These are phyloP conservation scores for Coranthus polyacanthus DNA, from an alignment of 2,797 vertebrate genomes.

Conservation along the genomic window DNA sequence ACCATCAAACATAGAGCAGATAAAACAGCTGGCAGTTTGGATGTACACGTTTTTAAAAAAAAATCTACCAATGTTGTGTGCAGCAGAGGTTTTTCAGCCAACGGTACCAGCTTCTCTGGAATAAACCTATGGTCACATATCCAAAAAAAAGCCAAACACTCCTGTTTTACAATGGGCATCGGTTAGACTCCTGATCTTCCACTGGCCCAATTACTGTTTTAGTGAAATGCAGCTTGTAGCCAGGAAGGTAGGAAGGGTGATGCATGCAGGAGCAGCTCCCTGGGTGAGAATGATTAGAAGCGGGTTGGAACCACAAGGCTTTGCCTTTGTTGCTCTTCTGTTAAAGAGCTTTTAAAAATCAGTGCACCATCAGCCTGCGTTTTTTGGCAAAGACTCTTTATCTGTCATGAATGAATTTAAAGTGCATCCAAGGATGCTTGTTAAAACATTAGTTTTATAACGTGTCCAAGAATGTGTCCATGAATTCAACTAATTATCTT, in stretches of 20 bases:
- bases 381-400: conserved; percentile 40
- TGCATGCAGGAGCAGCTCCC: conserved; percentile 56
- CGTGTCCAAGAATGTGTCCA: background rate
- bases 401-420: conserved; percentile 40
- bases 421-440: conserved; percentile 39
- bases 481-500: conserved; percentile 33
- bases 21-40: background rate
- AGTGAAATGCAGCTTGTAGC: conserved; percentile 65
- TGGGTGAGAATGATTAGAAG: conserved; percentile 70
- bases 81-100: conserved; percentile 51
- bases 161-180: conserved; percentile 60
- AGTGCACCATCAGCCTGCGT: conserved; percentile 38
- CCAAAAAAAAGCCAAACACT: conserved; percentile 69
- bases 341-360: conserved; percentile 68
- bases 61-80: too few species aligned
- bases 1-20: background rate
- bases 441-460: conserved; percentile 22
- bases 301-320: conserved; percentile 61
- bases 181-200: conserved; percentile 60
- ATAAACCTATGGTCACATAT: conserved; percentile 63
- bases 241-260: conserved; percentile 62
- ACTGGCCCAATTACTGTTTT: conserved; percentile 70
- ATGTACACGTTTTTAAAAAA: conserved; percentile 10
- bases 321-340: conserved; percentile 64
- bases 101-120: too few species aligned